Percentiles rank a stretch among this genome's conserved stretches.
These are phyloP conservation scores for Microtus californicus DNA, from an alignment of 2,797 vertebrate genomes.

Conservation along the genomic window DNA sequence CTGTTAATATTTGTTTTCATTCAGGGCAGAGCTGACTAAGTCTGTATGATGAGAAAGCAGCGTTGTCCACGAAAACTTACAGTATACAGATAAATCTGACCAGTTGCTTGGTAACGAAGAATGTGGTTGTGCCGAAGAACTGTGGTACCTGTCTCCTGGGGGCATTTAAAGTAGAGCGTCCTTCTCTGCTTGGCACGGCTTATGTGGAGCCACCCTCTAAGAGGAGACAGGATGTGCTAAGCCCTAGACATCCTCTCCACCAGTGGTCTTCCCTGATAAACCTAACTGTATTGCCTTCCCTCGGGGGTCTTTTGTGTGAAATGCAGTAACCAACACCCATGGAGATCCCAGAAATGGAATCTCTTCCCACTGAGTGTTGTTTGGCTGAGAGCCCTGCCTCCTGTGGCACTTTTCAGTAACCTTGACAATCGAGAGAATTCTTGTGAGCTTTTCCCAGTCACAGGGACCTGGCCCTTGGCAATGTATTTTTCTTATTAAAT, in stretches of 20 bases:
- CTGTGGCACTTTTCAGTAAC: constrained; percentile 72
- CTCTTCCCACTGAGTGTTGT: background rate
- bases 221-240: background rate
- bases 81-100: background rate
- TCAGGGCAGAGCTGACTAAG: background rate
- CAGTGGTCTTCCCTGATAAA: background rate
- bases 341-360: constrained; percentile 37
- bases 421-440: constrained; percentile 26
- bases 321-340: background rate
- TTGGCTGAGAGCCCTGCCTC: constrained; percentile 50
- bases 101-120: too few relatives aligned
- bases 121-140: background rate
- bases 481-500: constrained; percentile 79
- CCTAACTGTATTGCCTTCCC: background rate
- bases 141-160: background rate
- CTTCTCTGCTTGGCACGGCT: background rate
- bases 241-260: background rate
- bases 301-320: background rate
- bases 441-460: constrained; percentile 62
- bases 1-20: background rate
- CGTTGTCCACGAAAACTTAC: background rate
- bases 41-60: background rate
- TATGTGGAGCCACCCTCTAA: background rate
- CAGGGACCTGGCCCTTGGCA: constrained; percentile 71
- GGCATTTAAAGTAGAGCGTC: background rate